phyloP scores from a whole-genome alignment of 2,888 invertebrate species.

The Eledona agricola region DNA sequence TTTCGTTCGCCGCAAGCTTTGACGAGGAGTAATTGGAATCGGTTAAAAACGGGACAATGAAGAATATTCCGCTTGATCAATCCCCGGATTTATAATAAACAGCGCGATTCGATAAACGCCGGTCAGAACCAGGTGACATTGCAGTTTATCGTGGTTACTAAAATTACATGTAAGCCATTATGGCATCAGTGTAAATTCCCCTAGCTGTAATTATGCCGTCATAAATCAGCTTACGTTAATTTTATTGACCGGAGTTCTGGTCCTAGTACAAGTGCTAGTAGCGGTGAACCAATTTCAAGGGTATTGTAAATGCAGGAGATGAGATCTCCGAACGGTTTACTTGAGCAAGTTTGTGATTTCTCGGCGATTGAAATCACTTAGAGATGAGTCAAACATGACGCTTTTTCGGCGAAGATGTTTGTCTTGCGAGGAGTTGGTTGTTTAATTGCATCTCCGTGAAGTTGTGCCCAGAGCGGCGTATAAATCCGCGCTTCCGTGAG shows the following conservation, averaged over 20 bases:
- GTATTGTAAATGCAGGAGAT: conserved; percentile 17
- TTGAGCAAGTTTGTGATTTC: conserved; percentile 26
- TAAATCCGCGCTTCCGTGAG: conserved; percentile 43
- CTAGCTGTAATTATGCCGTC: conserved; percentile 19
- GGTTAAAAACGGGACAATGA: conserved; percentile 5
- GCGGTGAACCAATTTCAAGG: conserved; percentile 27
- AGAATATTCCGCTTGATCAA: no score
- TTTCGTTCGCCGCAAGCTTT: conserved; percentile 10
- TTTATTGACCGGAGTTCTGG: conserved; percentile 20
- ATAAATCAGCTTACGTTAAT: conserved; percentile 28
- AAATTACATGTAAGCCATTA: conserved; percentile 24
- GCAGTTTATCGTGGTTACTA: conserved; percentile 8
- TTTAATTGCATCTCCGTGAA: conserved; percentile 27
- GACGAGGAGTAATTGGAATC: conserved; percentile 1
- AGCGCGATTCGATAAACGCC: no score
- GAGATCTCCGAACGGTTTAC: conserved; percentile 18
- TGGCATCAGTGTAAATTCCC: conserved; percentile 18
- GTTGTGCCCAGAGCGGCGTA: conserved; percentile 32
- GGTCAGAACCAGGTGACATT: conserved; percentile 5
- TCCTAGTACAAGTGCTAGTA: conserved; percentile 9
- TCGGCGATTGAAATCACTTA: conserved; percentile 14
- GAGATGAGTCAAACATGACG: no score
- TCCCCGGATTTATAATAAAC: no score
- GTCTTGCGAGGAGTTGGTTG: neutral
- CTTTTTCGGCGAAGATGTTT: no score